Conservation (phyloP, 2,797 vertebrate species). For the Myotis myotis region DNA sequence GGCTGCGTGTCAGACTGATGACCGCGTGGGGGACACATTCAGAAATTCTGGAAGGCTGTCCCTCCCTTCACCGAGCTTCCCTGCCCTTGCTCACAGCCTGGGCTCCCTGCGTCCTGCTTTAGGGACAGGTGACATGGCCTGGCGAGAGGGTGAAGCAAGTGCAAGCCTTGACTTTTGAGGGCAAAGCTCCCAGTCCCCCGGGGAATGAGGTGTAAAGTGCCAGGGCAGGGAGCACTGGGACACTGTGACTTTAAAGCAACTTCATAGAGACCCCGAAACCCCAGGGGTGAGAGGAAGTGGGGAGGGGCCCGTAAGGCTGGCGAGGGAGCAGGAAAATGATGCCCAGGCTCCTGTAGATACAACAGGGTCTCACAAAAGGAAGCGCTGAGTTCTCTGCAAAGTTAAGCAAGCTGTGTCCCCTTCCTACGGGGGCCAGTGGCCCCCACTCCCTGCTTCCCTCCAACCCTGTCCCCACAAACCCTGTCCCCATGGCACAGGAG, state of each 20-base stretch:
- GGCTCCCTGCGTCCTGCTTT: not conserved
- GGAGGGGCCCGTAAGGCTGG: not conserved
- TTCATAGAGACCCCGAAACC: not conserved
- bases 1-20: not conserved
- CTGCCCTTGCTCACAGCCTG: not conserved
- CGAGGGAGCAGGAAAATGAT: not conserved
- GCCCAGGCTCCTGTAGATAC: not conserved
- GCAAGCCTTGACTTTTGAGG: not conserved
- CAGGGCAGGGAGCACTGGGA: not conserved
- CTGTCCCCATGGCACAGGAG: not conserved
- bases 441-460: not conserved
- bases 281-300: not conserved
- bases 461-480: not conserved
- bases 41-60: not conserved
- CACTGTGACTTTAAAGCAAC: not conserved
- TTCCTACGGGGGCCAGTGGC: not conserved
- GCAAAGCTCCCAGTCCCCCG: not conserved
- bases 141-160: not conserved
- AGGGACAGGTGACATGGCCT: not conserved
- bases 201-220: no score
- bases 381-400: not conserved
- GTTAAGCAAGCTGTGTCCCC: not conserved
- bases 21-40: accelerated
- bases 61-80: accelerated
- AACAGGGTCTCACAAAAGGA: not conserved